Base-by-base conservation (phyloP, 2,113 vertebrate genomes). In the Gymnobelideus leadbeateri region DNA sequence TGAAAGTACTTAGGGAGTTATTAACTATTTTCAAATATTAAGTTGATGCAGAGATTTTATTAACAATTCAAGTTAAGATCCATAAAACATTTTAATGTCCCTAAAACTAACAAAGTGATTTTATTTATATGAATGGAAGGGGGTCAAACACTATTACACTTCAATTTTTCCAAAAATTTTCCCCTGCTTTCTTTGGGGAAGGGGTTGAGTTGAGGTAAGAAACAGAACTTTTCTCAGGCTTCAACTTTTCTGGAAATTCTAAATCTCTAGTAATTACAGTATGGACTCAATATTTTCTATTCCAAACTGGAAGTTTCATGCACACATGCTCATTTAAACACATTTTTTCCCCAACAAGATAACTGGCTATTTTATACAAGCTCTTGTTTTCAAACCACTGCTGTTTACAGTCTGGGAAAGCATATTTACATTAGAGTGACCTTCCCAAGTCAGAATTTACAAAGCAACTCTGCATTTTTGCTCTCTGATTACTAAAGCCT, bases 401-500 rank as follows among this genome's bases (percentile, higher is more conserved):
- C 46, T 96, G 92, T 98, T 98, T 97, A 97, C 57, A 97, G 96
- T 91, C 24, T 84, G 94, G 51, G 96, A 97, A 97, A 49, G 94
- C 54, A 68, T 95, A 94, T 98, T 98, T 94, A 96, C 52, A 92
- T 97, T 97, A 95, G 89, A 37, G 26, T 96, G 92, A 97, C 93
- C 91, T 96, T 97, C 96, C 90, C 96, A 98, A 96, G 95, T 95
- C 94, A 93, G 96, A 96, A 96, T 95, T 96, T 91, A 97, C 91
- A 95, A 97, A 96, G 92, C 31, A 91, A 68, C 37, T 52, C 95
- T 91, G 19, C 47, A 90, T 89, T 97, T 95, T 55, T 25, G 19
- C 89, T 46, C 26, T 92, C 91, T 89, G 91, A 89, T 97, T 96
- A 98, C 96, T 92, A 92, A 84, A 92, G 91, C 89, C 98, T 96